Base-by-base conservation (phyloP, 2,888 invertebrate species). In the Allophyes oxyacanthae region DNA sequence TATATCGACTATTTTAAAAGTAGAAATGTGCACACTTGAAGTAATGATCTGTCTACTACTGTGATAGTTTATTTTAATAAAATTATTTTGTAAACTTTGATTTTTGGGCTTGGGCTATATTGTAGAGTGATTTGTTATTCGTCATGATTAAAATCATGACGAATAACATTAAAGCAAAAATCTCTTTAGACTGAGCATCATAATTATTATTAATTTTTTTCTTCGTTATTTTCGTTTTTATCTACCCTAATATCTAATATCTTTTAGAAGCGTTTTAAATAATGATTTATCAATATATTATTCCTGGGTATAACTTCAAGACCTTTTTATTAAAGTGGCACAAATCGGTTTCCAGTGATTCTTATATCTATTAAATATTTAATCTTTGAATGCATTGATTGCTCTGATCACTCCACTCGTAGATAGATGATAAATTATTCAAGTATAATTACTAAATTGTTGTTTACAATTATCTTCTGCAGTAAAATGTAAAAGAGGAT, bases 11-110 rank as follows among this genome's bases (percentile, higher is more conserved):
- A 53, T 49, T 62, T 55, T 67, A 55, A 58, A 61, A 70, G 54
- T 68, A 66, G 61, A 63, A 75, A 51, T 38, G 48, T n/a, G 64
- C 65, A 67, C 65, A 55, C 54, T 68, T 72, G 43, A 64, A 58
- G 45, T 61, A 68, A 77, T 54, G 77, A 84, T 82, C 82, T 83
- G 82, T 81, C 68, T 74, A 78, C 68, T 74, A 78, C 81, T 83
- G 82, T 83, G 82, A 82, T 82, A 81, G 77, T 64, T 66, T 70
- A 34, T 59, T 62, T 57, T 38, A 46, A 59, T 64, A 13, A 41
- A 45, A 15, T 44, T 49, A 38, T 45, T 51, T 57, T 33, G 56
- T 40, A 11, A 20, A 38, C 36, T 46, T 44, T 33, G 50, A 14
- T 53, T 20, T 4, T 20, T 4, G 20, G 4, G 20, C 20, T 61